These are phyloP conservation scores for Gasteruption jaculator DNA, from an alignment of 2,888 invertebrate genomes.

Conservation along the genomic window DNA sequence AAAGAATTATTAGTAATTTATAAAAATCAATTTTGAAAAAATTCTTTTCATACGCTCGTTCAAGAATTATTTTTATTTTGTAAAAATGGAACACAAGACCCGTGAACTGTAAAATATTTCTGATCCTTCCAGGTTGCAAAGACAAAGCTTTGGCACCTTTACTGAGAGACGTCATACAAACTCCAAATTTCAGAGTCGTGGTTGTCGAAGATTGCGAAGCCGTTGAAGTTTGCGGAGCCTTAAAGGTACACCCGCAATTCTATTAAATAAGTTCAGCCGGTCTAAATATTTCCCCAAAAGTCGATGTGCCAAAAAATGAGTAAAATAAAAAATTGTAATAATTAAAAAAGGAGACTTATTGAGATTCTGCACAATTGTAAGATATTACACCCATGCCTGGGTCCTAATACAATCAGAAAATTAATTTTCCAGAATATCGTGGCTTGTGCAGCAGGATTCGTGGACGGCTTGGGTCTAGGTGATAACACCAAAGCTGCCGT, in stretches of 20 bases:
- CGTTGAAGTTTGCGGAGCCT: conserved; percentile 67
- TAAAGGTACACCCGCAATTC: conserved; percentile 51
- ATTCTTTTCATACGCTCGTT: not conserved
- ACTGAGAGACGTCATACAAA: conserved; percentile 61
- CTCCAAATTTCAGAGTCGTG: conserved; percentile 63
- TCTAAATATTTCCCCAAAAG: not conserved
- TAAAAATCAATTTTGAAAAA: not conserved
- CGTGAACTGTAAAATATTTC: too few relatives aligned
- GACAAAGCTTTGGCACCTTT: conserved; percentile 53
- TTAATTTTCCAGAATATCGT: conserved; percentile 59
- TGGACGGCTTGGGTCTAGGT: conserved; percentile 62
- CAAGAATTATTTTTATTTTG: conserved; percentile 15
- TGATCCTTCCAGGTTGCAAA: conserved; percentile 45
- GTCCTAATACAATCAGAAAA: too few relatives aligned
- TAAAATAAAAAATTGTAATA: too few relatives aligned
- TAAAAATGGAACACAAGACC: too few relatives aligned
- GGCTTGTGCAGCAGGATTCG: conserved; percentile 65
- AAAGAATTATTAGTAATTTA: too few relatives aligned
- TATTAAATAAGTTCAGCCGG: not conserved
- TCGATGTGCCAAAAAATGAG: not conserved
- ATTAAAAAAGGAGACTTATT: too few relatives aligned
- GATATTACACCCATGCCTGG: too few relatives aligned
- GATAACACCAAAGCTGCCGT: conserved; percentile 70
- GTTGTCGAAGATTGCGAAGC: conserved; percentile 63
- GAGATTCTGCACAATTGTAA: too few relatives aligned